These are phyloP conservation scores for Frankliniella fusca DNA, from an alignment of 2,888 invertebrate species.

Conservation along the genomic window DNA sequence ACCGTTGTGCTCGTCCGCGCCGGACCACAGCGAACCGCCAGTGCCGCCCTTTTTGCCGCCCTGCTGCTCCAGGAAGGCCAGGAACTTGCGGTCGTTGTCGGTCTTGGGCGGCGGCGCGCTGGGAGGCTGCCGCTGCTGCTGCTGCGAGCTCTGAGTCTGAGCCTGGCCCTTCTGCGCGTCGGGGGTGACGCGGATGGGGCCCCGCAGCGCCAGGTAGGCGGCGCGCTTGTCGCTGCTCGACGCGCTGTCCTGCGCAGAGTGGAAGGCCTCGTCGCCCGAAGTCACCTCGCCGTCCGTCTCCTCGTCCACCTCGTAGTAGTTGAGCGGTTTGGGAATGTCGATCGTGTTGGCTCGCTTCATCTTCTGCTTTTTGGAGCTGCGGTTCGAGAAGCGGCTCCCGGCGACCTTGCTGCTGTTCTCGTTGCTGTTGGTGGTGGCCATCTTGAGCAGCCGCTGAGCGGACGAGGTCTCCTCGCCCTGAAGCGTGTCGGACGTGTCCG, in stretches of 20 bases:
- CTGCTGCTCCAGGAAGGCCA: constrained; percentile 73
- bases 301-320: constrained; percentile 44
- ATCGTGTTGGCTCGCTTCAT: constrained; percentile 88
- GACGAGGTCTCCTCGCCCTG: constrained; percentile 34
- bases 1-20: constrained; percentile 44
- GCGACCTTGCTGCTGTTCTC: constrained; percentile 36
- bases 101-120: constrained; percentile 79
- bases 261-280: constrained; percentile 39
- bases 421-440: constrained; percentile 40
- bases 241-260: constrained; percentile 22
- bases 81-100: constrained; percentile 77
- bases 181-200: constrained; percentile 54
- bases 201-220: constrained; percentile 51
- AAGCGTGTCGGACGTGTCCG: neutral
- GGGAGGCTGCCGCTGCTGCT: constrained; percentile 63
- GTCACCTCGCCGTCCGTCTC: constrained; percentile 51
- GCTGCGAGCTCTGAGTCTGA: constrained; percentile 46
- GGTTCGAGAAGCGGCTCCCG: constrained; percentile 35
- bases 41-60: constrained; percentile 44
- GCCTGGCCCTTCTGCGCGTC: constrained; percentile 44
- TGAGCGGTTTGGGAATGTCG: constrained; percentile 72
- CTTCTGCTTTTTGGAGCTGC: constrained; percentile 62
- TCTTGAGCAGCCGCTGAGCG: constrained; percentile 41
- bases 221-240: constrained; percentile 8
- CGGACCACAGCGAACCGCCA: neutral